Conservation (phyloP, 2,113 vertebrate genomes). For the Mobula hypostoma region DNA sequence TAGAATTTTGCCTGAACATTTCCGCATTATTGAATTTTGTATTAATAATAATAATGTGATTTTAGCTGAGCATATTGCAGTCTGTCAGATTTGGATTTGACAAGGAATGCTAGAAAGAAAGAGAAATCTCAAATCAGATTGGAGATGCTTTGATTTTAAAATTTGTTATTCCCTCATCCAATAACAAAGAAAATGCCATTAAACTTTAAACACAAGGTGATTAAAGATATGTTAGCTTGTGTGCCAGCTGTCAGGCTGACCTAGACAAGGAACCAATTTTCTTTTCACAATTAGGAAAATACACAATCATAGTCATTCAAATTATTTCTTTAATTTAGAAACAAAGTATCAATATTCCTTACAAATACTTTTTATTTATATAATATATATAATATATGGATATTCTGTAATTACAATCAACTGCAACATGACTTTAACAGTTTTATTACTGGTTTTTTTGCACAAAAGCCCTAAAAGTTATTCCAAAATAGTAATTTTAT, state of each 20-base stretch:
- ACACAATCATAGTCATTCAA: not conserved
- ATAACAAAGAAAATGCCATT: not conserved
- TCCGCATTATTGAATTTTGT: not conserved
- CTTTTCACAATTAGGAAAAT: not conserved
- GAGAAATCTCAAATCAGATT: not conserved
- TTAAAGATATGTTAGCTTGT: not conserved
- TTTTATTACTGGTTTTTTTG: not conserved
- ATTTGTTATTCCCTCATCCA: not conserved
- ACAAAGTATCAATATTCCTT: not conserved
- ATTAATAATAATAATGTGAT: not conserved
- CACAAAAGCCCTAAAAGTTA: slow-evolving; percentile 21
- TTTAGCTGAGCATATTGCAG: not conserved
- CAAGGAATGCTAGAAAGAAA: not conserved
- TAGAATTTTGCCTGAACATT: not conserved
- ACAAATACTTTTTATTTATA: not conserved
- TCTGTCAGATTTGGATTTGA: not conserved
- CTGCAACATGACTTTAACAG: not conserved
- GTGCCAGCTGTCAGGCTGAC: too few relatives aligned
- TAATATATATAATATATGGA: not conserved
- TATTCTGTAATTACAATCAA: not conserved
- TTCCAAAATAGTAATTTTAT: slow-evolving; percentile 14
- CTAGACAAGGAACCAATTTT: not conserved
- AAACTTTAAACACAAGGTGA: not conserved
- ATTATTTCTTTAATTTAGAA: not conserved
- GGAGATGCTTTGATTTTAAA: not conserved